These are phyloP conservation scores for Himantopus leucocephalus DNA, from an alignment of 2,113 vertebrate species.

Conservation along the genomic window DNA sequence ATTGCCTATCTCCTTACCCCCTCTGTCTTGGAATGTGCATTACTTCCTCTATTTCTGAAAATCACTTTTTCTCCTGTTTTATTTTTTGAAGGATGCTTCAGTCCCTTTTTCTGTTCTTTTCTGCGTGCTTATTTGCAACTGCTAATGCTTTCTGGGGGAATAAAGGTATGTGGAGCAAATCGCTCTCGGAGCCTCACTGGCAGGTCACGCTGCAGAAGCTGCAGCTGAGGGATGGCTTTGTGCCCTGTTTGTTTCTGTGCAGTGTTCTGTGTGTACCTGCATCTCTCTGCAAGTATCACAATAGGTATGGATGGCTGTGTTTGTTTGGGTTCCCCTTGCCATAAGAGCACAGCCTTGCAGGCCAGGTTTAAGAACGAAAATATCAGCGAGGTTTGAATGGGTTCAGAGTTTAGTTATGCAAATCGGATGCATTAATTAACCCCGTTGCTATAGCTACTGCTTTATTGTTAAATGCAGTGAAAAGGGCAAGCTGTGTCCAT, in stretches of 20 bases:
- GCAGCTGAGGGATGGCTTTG: not conserved
- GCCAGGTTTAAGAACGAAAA: constrained; percentile 7
- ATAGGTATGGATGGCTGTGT: not conserved
- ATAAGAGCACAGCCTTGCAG: not conserved
- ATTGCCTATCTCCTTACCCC: constrained; percentile 59
- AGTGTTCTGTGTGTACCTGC: not conserved
- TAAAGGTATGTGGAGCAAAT: not conserved
- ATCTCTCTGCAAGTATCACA: accelerated
- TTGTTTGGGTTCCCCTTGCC: not conserved
- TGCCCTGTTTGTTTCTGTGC: accelerated
- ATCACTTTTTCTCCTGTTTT: not conserved
- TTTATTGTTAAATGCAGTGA: constrained; percentile 35
- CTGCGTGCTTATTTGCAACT: not conserved
- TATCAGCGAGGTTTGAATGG: constrained; percentile 13
- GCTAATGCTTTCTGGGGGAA: not conserved
- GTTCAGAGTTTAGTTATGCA: constrained; percentile 48
- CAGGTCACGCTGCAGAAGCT: not conserved
- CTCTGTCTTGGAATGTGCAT: constrained; percentile 2
- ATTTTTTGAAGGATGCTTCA: not conserved
- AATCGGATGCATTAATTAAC: constrained; percentile 58
- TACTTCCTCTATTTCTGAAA: not conserved
- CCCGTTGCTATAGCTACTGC: constrained; percentile 56
- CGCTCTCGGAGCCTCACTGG: not conserved
- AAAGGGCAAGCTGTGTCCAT: constrained; percentile 7
- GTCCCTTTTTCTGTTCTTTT: not conserved